These are phyloP conservation scores for Gisinianus flammeolus DNA, from an alignment of 2,888 invertebrate genomes.

Conservation along the genomic window DNA sequence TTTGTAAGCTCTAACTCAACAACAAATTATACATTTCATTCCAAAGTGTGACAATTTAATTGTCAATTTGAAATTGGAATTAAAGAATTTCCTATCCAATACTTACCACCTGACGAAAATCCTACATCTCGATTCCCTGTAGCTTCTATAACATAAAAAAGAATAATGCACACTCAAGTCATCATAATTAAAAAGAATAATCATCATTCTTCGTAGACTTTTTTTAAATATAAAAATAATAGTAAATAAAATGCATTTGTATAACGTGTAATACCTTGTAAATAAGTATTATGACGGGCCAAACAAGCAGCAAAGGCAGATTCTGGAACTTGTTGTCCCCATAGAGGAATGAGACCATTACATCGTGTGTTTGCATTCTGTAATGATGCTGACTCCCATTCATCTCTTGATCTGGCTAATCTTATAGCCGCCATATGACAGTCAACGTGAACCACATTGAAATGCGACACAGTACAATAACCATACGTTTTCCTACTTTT, in stretches of 20 bases:
- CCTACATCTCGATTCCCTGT: constrained; percentile 71
- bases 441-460: constrained; percentile 97
- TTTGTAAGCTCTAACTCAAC: too few relatives aligned
- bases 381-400: constrained; percentile 97
- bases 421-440: constrained; percentile 96
- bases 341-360: constrained; percentile 93
- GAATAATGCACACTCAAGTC: too few relatives aligned
- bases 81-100: too few relatives aligned
- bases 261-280: constrained; percentile 16
- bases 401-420: constrained; percentile 77
- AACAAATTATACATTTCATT: too few relatives aligned
- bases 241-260: too few relatives aligned
- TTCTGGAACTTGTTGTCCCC: constrained; percentile 94
- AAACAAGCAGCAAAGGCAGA: constrained; percentile 92
- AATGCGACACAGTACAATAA: constrained; percentile 95
- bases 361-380: constrained; percentile 98
- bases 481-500: constrained; percentile 76
- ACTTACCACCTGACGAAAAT: constrained; percentile 79
- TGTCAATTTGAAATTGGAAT: too few relatives aligned
- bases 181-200: too few relatives aligned
- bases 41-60: too few relatives aligned
- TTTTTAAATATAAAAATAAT: too few relatives aligned
- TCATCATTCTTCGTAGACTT: too few relatives aligned
- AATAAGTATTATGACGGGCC: constrained; percentile 71
- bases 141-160: constrained; percentile 60